phyloP scores from a whole-genome alignment of 2,113 vertebrate species.

The Python bivittatus region DNA sequence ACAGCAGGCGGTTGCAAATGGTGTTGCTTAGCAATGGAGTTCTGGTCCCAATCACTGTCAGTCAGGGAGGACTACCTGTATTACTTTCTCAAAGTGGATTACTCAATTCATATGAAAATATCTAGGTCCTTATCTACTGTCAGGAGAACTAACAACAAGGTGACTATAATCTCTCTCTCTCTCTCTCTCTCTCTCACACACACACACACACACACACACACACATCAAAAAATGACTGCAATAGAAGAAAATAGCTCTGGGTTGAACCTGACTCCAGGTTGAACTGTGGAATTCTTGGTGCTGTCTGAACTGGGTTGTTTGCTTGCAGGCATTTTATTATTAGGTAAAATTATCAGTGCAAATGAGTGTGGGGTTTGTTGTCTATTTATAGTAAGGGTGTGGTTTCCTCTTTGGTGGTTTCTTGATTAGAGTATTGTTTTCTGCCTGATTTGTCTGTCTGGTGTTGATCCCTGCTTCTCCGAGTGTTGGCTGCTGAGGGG shows the following conservation, averaged over 20 bases:
- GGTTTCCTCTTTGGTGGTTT: too few relatives aligned
- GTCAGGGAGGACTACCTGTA: neutral
- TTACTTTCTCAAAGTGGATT: neutral
- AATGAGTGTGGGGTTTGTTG: too few relatives aligned
- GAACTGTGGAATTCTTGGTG: neutral
- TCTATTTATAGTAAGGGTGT: too few relatives aligned
- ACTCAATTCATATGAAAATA: neutral
- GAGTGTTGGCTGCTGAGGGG: too few relatives aligned
- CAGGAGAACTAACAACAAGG: neutral
- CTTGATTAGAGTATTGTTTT: too few relatives aligned
- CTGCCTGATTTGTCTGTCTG: too few relatives aligned
- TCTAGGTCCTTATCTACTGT: neutral
- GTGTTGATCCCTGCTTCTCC: too few relatives aligned
- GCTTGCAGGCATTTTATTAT: too few relatives aligned
- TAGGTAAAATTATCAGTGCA: too few relatives aligned
- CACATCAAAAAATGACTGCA: neutral
- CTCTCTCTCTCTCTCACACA: accelerated
- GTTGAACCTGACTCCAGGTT: neutral
- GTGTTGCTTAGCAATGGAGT: neutral
- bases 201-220: neutral
- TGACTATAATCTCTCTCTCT: neutral
- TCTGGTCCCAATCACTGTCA: neutral
- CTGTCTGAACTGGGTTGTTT: too few relatives aligned
- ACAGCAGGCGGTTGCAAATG: neutral
- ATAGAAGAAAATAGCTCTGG: neutral